These are phyloP conservation scores for Trichogramma dendrolimi DNA, from an alignment of 2,888 invertebrate genomes.

Conservation along the genomic window DNA sequence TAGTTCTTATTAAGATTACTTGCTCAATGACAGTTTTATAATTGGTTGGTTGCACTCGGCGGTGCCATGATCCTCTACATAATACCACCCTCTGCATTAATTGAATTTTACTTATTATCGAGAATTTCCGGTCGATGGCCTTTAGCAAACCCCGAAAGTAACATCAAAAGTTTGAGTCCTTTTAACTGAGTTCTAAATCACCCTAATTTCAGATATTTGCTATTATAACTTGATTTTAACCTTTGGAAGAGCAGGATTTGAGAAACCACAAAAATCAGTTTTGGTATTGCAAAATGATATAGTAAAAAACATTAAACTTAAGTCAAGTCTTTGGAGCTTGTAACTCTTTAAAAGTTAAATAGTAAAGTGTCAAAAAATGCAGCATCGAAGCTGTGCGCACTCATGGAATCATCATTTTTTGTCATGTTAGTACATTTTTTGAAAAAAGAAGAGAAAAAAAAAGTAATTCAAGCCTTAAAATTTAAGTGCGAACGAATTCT, in stretches of 20 bases:
- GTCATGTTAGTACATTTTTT: neutral
- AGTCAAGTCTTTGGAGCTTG: too few species aligned
- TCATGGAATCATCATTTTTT: too few species aligned
- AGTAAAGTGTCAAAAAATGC: too few species aligned
- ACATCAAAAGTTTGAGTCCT: conserved; percentile 15
- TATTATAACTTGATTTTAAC: too few species aligned
- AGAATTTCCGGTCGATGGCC: conserved; percentile 49
- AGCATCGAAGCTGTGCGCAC: too few species aligned
- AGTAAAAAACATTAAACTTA: too few species aligned
- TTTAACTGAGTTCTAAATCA: too few species aligned
- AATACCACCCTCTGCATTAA: conserved; percentile 40
- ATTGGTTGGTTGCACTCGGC: conserved; percentile 23
- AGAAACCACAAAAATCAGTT: too few species aligned
- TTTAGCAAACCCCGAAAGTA: conserved; percentile 28
- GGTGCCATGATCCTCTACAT: conserved; percentile 30
- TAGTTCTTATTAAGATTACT: neutral
- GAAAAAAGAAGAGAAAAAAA: conserved; percentile 10
- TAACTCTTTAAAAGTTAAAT: too few species aligned
- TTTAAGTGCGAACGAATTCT: conserved; percentile 6
- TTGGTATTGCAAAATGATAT: too few species aligned
- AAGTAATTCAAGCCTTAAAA: conserved; percentile 28
- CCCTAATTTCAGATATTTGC: too few species aligned
- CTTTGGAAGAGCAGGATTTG: too few species aligned
- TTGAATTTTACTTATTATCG: conserved; percentile 50
- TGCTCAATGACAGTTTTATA: conserved; percentile 22